phyloP scores from a whole-genome alignment of 2,113 vertebrate genomes.

The Grus americana region DNA sequence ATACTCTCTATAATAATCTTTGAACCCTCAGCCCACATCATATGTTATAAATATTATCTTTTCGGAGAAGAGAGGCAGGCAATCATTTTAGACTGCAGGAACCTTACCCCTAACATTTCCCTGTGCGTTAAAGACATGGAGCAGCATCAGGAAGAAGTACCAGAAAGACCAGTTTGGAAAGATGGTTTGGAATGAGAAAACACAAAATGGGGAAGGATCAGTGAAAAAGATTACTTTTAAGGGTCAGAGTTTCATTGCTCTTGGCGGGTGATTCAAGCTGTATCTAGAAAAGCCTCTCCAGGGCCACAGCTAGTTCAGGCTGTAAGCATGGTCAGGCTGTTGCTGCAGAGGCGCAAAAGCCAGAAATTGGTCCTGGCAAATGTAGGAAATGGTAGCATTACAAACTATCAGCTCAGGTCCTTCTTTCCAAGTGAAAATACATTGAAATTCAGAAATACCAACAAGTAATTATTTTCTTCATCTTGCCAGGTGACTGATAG shows the following conservation, averaged over 20 bases:
- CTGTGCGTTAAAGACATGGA: neutral
- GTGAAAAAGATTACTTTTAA: neutral
- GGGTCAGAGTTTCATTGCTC: neutral
- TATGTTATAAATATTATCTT: constrained; percentile 28
- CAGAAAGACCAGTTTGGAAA: neutral
- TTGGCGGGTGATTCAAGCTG: neutral
- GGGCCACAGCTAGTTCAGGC: neutral
- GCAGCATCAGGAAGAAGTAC: neutral
- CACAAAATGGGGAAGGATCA: neutral
- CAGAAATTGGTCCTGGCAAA: neutral
- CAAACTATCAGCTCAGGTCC: neutral
- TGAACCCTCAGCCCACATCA: neutral
- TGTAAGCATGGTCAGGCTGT: neutral
- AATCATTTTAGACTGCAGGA: neutral
- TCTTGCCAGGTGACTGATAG: neutral
- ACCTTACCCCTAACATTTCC: neutral
- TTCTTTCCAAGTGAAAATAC: neutral
- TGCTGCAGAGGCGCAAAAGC: neutral
- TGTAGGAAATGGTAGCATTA: neutral
- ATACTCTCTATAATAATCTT: neutral
- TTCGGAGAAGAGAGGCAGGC: neutral
- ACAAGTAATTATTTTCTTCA: neutral
- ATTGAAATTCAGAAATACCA: neutral
- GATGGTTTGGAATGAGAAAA: neutral
- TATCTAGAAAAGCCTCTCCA: neutral